Evolutionary conservation across 2,888 invertebrate genomes (phyloP).

Genomic region (Callimorpha dominula): DNA sequence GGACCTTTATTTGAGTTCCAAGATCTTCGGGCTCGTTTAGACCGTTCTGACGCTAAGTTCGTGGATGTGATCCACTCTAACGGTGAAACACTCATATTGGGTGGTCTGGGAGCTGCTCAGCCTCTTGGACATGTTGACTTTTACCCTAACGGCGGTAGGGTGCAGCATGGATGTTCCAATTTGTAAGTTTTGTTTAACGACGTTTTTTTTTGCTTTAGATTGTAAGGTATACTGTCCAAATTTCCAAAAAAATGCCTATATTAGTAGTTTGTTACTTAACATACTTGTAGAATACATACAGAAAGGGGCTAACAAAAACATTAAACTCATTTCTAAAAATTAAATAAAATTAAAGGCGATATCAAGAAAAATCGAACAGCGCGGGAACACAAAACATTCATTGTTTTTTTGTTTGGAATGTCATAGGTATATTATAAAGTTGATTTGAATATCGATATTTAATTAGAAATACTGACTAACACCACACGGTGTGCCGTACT

Average conservation of each 20-base stretch:
- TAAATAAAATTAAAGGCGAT: no score
- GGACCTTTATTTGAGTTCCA: conserved; percentile 97
- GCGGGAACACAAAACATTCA: background rate
- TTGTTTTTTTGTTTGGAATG: background rate
- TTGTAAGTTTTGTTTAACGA: conserved; percentile 74
- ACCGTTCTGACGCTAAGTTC: conserved; percentile 94
- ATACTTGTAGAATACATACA: no score
- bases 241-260: no score
- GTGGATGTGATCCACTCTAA: conserved; percentile 98
- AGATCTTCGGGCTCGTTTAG: conserved; percentile 93
- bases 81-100: conserved; percentile 96
- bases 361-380: background rate
- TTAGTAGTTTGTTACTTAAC: no score
- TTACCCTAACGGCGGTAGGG: conserved; percentile 96
- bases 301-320: no score
- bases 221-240: no score
- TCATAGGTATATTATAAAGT: background rate
- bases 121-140: conserved; percentile 97
- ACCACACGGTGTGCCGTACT: no score
- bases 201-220: background rate
- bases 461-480: background rate
- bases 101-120: conserved; percentile 96
- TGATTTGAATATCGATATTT: background rate
- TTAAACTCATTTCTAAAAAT: no score
- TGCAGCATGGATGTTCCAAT: conserved; percentile 97